Conservation (phyloP, 2,113 vertebrate species). For the Anhinga anhinga region DNA sequence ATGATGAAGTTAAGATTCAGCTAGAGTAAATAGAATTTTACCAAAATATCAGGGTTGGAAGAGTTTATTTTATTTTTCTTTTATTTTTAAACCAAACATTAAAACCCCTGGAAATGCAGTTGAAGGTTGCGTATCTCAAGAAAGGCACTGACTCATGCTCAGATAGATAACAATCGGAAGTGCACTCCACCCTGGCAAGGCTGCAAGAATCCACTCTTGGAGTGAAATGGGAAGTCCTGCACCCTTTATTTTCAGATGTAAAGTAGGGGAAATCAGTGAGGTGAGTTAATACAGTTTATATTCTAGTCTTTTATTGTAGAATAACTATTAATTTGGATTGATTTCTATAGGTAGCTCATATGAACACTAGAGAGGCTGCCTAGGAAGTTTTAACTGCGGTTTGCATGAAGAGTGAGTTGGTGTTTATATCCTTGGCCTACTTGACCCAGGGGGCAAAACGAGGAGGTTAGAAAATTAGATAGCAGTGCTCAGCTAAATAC, state of each 20-base stretch:
- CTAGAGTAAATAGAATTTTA: slow-evolving; percentile 26
- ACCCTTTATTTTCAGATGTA: not conserved
- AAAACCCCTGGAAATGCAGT: slow-evolving; percentile 14
- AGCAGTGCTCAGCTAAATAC: not conserved
- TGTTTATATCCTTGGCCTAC: not conserved
- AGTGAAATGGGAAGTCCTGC: slow-evolving; percentile 9
- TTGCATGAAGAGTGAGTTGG: not conserved
- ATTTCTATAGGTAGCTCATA: not conserved
- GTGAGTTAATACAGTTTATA: not conserved
- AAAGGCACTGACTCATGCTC: not conserved
- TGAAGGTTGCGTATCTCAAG: slow-evolving; percentile 7
- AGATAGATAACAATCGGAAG: slow-evolving; percentile 2
- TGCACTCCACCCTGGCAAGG: not conserved
- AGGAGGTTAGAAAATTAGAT: not conserved
- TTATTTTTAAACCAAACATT: slow-evolving; percentile 54
- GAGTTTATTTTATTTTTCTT: slow-evolving; percentile 50
- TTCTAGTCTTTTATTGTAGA: not conserved
- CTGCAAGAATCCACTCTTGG: not conserved
- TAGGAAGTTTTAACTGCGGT: not conserved
- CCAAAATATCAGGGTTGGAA: slow-evolving; percentile 19
- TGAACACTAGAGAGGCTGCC: not conserved
- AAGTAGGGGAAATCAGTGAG: not conserved
- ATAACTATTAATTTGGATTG: not conserved
- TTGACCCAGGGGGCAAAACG: not conserved
- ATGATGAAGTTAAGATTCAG: slow-evolving; percentile 25